Conservation (phyloP, 1,140 invertebrate species). For the Notospermus geniculatus region DNA sequence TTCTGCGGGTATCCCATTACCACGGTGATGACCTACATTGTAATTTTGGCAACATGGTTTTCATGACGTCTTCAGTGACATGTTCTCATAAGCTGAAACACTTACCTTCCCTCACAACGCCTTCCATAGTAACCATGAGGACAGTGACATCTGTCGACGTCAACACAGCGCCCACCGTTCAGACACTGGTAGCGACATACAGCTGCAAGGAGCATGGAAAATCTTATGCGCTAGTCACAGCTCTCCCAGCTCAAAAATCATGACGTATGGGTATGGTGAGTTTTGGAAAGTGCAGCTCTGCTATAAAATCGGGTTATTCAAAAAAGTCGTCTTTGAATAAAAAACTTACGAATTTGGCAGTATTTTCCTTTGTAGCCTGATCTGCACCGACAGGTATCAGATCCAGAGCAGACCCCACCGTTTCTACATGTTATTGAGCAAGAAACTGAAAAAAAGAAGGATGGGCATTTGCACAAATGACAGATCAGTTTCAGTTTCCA, state of each 20-base stretch:
- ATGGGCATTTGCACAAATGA: background rate
- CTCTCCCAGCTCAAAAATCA: background rate
- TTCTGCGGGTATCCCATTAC: too few species aligned
- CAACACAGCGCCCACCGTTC: constrained; percentile 35
- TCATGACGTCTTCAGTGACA: too few species aligned
- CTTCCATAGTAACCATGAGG: constrained; percentile 29
- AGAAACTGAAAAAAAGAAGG: constrained; percentile 28
- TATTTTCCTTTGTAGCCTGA: constrained; percentile 27
- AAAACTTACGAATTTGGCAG: constrained; percentile 34
- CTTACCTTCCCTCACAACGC: constrained; percentile 33
- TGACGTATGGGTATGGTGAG: too few species aligned
- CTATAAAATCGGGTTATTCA: too few species aligned
- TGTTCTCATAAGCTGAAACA: too few species aligned
- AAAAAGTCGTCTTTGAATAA: background rate
- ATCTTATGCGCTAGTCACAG: background rate
- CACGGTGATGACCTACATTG: too few species aligned
- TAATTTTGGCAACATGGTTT: too few species aligned
- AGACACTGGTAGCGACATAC: constrained; percentile 30
- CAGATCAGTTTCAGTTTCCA: too few species aligned
- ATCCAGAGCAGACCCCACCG: constrained; percentile 33
- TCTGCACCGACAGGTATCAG: constrained; percentile 29
- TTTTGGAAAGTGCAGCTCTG: too few species aligned
- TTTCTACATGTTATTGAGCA: constrained; percentile 36
- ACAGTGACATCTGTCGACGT: constrained; percentile 32
- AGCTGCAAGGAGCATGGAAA: constrained; percentile 18